These are phyloP conservation scores for Heteronetta atricapilla DNA, from an alignment of 2,113 vertebrate species.

Conservation along the genomic window DNA sequence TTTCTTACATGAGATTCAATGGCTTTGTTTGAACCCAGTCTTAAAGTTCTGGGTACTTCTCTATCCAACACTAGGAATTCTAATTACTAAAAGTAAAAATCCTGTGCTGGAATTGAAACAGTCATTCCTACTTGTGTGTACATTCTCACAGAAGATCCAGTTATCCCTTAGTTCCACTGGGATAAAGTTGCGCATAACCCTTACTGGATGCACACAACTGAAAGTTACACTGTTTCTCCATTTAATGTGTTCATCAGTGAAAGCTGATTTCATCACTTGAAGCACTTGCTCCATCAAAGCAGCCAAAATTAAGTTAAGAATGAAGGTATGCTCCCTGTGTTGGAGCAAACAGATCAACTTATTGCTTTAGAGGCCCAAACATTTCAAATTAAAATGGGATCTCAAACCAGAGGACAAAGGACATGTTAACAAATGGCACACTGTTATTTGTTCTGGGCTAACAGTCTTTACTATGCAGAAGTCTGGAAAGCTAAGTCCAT, in stretches of 20 bases:
- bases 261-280: constrained; percentile 28
- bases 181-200: background rate
- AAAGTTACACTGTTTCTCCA: constrained; percentile 4
- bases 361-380: background rate
- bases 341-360: background rate
- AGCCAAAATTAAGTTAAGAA: constrained; percentile 17
- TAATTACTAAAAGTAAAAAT: no score
- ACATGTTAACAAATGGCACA: background rate
- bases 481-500: background rate
- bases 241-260: background rate
- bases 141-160: background rate
- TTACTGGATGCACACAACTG: background rate
- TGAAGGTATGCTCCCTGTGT: background rate
- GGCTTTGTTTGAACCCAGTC: background rate
- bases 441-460: background rate
- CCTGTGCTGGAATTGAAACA: background rate
- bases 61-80: background rate
- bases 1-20: background rate
- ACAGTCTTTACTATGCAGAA: background rate
- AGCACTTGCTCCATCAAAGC: constrained; percentile 36
- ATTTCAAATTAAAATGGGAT: background rate
- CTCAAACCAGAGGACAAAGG: background rate
- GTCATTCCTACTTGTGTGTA: background rate
- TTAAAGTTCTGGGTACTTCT: background rate
- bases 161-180: background rate